These are phyloP conservation scores for Gadopsis marmoratus DNA, from an alignment of 2,797 vertebrate species.

Conservation along the genomic window DNA sequence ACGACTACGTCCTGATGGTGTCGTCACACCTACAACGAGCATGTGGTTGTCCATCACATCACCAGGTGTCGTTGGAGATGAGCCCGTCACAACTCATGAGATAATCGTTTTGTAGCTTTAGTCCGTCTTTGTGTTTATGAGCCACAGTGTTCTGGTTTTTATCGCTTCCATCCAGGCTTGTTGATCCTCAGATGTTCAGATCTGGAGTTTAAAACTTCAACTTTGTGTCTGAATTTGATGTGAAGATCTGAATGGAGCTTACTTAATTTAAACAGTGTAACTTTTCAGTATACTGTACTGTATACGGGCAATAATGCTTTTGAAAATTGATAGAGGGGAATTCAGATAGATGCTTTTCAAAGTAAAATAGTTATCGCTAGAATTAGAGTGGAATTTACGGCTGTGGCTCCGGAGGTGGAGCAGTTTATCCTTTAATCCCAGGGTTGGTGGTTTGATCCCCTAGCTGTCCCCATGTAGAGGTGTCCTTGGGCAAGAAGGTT, in stretches of 20 bases:
- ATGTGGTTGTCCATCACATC: background rate
- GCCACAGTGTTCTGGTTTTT: background rate
- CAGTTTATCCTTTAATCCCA: too few relatives aligned
- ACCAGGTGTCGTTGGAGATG: background rate
- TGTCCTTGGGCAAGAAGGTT: too few relatives aligned
- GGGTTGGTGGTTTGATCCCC: too few relatives aligned
- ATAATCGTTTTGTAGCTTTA: background rate
- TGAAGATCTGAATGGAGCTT: background rate
- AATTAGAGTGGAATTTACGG: background rate
- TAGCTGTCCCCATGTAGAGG: too few relatives aligned
- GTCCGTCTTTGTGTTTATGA: background rate
- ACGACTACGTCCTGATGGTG: background rate
- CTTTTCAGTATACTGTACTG: background rate
- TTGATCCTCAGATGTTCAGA: too few relatives aligned
- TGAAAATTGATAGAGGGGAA: background rate
- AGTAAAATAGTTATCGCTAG: too few relatives aligned
- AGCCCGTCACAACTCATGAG: too few relatives aligned
- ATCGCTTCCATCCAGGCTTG: too few relatives aligned
- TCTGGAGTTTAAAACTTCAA: background rate
- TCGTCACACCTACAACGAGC: background rate
- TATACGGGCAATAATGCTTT: background rate
- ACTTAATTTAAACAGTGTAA: background rate
- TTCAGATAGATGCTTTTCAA: background rate
- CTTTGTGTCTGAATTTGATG: background rate
- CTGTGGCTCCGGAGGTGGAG: too few relatives aligned